Base-by-base conservation (phyloP, 2,888 invertebrate species). In the Tineola bisselliella region DNA sequence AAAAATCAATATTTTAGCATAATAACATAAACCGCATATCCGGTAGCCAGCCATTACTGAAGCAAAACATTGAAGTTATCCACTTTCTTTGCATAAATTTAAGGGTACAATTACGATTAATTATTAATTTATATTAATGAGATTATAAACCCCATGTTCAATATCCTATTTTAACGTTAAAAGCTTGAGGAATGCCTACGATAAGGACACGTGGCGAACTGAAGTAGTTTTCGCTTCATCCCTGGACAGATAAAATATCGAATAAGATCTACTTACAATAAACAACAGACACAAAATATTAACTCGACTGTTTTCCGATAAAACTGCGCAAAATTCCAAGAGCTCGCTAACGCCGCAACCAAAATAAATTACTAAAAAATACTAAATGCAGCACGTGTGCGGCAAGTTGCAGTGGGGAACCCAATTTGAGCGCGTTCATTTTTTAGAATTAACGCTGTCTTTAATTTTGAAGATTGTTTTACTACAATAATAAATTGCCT, bases 381-480 rank as follows among this genome's bases (percentile, higher is more conserved):
- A 84, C 82, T 80, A 84, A 82, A 84, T 84, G 38, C 78, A 80
- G 84, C 86, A 87, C 87, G 84, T 87, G 87, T 86, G 84, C 86
- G 82, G 82, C 80, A 84, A 82, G 81, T 80, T 77, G 82, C 81
- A 82, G 17, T 31, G 58, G 17, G 17, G 6, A 58, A n/a, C 33
- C 30, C 25, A 56, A 25, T 48, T 56, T 12, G 25, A 15, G 1
- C 30, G 58, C 58, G 58, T 58, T 58, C 56, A 48, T 48, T 15
- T 48, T 48, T 17, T 6, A 43, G 13, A 43, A 43, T 43, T n/a
- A 3, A 8, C 12, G 8, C n/a, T 13, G 43, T 43, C 5, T 43
- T 43, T 10, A 43, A 25, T 25, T 43, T 43, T 43, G 8, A 3
- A 8, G 13, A 43, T 6, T 8, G 8, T 43, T 43, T 43, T 43